Percentiles rank a stretch among this genome's conserved stretches.
Evolutionary conservation across 2,888 invertebrate genomes (phyloP).

Genomic region (Criorhina ranunculi): DNA sequence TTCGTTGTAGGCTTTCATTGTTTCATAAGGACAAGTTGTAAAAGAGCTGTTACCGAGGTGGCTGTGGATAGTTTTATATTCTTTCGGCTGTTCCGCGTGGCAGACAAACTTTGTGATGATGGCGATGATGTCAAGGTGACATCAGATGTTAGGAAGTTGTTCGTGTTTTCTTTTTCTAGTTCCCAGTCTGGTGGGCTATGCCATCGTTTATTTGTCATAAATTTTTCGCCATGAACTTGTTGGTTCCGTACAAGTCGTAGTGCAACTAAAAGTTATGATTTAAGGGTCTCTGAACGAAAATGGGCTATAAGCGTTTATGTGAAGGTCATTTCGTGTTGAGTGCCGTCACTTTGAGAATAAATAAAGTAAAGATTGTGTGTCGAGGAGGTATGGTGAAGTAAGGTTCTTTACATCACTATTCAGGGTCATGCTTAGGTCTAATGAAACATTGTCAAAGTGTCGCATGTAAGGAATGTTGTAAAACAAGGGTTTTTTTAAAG

Average conservation of each 20-base stretch:
- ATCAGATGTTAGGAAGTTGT: slow-evolving; percentile 7
- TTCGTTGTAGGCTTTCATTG: background rate
- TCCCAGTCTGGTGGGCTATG: slow-evolving; percentile 1
- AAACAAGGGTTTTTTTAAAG: no score
- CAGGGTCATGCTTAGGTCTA: no score
- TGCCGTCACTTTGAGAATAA: background rate
- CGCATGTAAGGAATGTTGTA: no score
- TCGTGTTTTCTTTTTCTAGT: slow-evolving; percentile 1
- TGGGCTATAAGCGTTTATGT: slow-evolving; percentile 39
- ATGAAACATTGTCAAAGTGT: no score
- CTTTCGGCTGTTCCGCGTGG: slow-evolving; percentile 20
- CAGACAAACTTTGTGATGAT: slow-evolving; percentile 23
- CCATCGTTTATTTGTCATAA: slow-evolving; percentile 31
- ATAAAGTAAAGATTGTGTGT: background rate
- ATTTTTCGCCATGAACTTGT: slow-evolving; percentile 36
- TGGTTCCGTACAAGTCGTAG: background rate
- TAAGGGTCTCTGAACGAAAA: slow-evolving; percentile 22
- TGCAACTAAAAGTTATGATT: slow-evolving; percentile 24
- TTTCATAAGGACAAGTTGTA: slow-evolving; percentile 7
- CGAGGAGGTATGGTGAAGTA: no score
- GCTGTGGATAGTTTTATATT: slow-evolving; percentile 37
- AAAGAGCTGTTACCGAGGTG: background rate
- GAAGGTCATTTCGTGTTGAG: background rate
- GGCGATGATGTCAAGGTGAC: slow-evolving; percentile 50
- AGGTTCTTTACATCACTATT: no score